Base-by-base conservation (phyloP, 2,113 vertebrate genomes). In the Coryphaenoides rupestris region DNA sequence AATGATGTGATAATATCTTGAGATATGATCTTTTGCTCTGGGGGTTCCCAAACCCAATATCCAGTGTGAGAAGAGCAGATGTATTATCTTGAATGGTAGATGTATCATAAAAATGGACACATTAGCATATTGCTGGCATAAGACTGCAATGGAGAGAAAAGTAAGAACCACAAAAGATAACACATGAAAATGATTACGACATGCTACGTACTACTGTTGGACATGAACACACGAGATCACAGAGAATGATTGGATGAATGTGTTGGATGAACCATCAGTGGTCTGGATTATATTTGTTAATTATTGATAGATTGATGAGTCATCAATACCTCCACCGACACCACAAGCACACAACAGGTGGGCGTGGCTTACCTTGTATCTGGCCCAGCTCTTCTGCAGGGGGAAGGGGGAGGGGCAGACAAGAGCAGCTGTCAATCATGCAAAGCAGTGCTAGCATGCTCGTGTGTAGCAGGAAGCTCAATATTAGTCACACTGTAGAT, bases 341-440 rank as follows among this genome's bases (percentile, higher is more conserved):
- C 78, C 77, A 85, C 70, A 72, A 78, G 76, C 70, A 86, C 46
- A 74, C 60, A 78, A 78, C 70, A 87, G 26, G 73, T 59, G 71
- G 65, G 77, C 79, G 72, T 69, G 78, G 67, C 91, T 91, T 91
- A 92, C 91, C 91, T 90, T 91, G 88, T 54, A 81, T 56, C 69
- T 89, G 78, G 83, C 82, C 77, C 77, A 81, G 89, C 76, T 91
- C 83, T 75, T 92, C 91, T 92, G 89, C 75, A 19, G 59, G 74
- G 68, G 74, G 69, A 79, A 77, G 84, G 88, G 78, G 86, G 72
- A 89, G 58, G 86, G 52, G 21, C 21, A 91, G 75, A 88, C 71
- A 87, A 79, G 81, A 73, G 87, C 73, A 79, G 66, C 80, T 84
- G 89, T 92, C 88, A 92, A 87, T 89, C 89, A 89, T 92, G 89